Evolutionary conservation across 2,888 invertebrate genomes (phyloP).

Genomic region (Sphinx pinastri): DNA sequence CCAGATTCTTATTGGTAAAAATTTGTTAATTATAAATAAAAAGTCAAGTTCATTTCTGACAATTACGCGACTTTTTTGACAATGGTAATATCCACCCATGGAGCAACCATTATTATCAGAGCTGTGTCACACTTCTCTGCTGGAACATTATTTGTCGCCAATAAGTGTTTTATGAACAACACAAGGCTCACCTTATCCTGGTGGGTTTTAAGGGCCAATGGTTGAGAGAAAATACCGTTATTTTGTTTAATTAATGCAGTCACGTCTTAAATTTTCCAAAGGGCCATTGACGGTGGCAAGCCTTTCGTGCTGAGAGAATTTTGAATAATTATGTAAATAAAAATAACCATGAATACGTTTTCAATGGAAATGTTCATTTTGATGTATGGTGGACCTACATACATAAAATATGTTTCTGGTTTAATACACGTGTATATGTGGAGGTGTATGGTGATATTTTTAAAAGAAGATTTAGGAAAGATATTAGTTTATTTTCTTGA

Average conservation of each 20-base stretch:
- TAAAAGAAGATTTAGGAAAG: background rate
- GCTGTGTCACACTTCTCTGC: conserved; percentile 58
- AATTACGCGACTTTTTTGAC: conserved; percentile 34
- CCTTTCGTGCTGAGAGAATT: conserved; percentile 10
- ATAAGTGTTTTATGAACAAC: conserved; percentile 43
- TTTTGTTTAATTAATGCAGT: conserved; percentile 67
- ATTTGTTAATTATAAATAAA: background rate
- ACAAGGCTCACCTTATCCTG: conserved; percentile 51
- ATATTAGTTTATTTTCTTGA: too few relatives aligned
- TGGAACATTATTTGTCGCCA: conserved; percentile 51
- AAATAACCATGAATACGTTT: conserved; percentile 32
- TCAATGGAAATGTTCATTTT: conserved; percentile 26
- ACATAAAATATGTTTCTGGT: background rate
- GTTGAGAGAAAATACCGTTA: conserved; percentile 52
- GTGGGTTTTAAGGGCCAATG: conserved; percentile 46
- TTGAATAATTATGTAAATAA: conserved; percentile 44
- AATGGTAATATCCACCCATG: conserved; percentile 47
- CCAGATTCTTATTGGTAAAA: background rate
- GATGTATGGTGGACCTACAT: conserved; percentile 1
- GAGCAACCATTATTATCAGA: conserved; percentile 62
- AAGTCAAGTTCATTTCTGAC: conserved; percentile 28
- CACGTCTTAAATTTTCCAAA: conserved; percentile 42
- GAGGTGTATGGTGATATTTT: background rate
- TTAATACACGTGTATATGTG: background rate
- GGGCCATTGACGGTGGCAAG: conserved; percentile 36